Evolutionary conservation across 2,113 vertebrate genomes (phyloP).

Genomic region (Cavia aperea): DNA sequence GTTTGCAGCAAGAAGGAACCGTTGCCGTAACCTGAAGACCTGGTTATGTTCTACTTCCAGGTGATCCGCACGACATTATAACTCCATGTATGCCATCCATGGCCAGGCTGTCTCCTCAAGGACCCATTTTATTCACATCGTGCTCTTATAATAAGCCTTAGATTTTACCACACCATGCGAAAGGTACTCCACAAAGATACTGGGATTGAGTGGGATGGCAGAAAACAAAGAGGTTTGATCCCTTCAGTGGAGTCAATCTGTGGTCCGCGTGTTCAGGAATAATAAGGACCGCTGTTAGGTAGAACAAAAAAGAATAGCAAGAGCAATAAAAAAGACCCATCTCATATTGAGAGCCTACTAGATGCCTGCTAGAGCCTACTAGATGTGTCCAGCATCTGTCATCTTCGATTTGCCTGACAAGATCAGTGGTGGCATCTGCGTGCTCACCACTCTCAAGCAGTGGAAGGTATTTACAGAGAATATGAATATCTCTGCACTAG

Average conservation of each 20-base stretch:
- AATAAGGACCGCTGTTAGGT: neutral
- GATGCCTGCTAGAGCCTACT: neutral
- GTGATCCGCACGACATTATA: neutral
- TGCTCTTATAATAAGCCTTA: neutral
- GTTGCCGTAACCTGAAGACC: neutral
- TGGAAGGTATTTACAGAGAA: neutral
- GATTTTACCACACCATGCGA: neutral
- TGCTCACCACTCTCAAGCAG: neutral
- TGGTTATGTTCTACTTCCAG: neutral
- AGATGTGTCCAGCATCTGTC: neutral
- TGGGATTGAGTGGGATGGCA: neutral
- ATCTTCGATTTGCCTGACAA: slow-evolving; percentile 18
- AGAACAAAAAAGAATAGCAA: neutral
- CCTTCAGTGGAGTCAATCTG: neutral
- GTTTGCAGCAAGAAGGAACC: neutral
- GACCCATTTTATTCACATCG: neutral
- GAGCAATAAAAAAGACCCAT: neutral
- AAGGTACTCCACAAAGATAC: neutral
- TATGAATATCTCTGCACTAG: neutral
- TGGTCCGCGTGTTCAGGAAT: neutral
- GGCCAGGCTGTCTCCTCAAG: neutral
- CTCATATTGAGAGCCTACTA: neutral
- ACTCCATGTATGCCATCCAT: neutral
- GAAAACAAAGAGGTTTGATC: neutral
- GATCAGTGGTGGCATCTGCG: neutral